A percentile compares a stretch with the other conserved stretches of the same genome.
These are phyloP conservation scores for Lycopodina hypogea DNA, from an alignment of 37 sponge, comb jelly and placozoan genomes.

Conservation along the genomic window DNA sequence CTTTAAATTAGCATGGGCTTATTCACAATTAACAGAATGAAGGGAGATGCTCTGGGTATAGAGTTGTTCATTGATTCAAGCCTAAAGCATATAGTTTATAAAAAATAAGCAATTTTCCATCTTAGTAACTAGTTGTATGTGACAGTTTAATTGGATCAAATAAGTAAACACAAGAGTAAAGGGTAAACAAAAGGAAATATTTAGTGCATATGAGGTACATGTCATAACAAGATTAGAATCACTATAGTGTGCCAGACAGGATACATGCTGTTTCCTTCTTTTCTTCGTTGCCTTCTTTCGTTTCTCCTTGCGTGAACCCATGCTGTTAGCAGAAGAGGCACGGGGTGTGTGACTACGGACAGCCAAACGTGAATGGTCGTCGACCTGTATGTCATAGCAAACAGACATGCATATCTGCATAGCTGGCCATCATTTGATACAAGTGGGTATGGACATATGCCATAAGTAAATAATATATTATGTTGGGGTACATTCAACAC, in stretches of 20 bases:
- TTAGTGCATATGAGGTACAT: background rate
- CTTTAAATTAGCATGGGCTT: too few species aligned
- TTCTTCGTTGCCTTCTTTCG: slow-evolving; percentile 8
- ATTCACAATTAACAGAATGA: too few species aligned
- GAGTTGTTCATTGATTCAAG: too few species aligned
- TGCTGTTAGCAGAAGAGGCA: slow-evolving; percentile 36
- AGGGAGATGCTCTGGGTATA: too few species aligned
- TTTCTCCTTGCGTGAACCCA: slow-evolving; percentile 3
- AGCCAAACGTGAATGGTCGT: background rate
- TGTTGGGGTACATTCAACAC: background rate
- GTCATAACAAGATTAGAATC: background rate
- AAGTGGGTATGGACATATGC: background rate
- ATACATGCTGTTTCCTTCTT: slow-evolving; percentile 16
- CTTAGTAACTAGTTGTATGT: too few species aligned
- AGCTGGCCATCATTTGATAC: background rate
- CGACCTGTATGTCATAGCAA: background rate
- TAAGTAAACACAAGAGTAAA: background rate
- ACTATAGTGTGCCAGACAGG: background rate
- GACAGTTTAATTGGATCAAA: too few species aligned
- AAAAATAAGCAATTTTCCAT: too few species aligned
- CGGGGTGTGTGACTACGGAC: slow-evolving; percentile 6
- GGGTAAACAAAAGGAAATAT: too few species aligned
- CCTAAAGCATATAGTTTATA: too few species aligned
- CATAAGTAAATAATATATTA: background rate
- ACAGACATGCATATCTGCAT: background rate